Percentiles rank a stretch among this genome's conserved stretches.
Evolutionary conservation across 2,888 invertebrate species (phyloP).

Genomic region (Drosophila kambysellisi): DNA sequence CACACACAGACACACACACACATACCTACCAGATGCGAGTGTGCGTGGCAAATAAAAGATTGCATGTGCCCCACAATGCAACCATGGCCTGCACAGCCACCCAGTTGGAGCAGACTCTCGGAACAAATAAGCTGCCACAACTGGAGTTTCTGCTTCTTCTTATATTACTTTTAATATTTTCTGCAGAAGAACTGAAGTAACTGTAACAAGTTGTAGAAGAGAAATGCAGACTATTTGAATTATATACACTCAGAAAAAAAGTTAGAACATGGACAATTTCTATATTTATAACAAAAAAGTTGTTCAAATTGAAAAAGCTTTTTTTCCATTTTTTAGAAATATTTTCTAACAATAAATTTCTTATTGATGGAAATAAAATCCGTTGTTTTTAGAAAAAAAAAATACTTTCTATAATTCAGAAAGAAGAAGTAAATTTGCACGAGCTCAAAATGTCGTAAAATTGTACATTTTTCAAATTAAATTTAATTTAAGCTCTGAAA

Average conservation of each 20-base stretch:
- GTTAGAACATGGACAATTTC: too few relatives aligned
- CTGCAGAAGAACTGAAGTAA: background rate
- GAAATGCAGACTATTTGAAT: background rate
- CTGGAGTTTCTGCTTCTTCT: background rate
- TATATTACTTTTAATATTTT: background rate
- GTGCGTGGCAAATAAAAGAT: constrained; percentile 70
- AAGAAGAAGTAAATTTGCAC: background rate
- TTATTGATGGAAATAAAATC: fast-evolving
- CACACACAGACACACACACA: background rate
- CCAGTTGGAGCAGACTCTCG: constrained; percentile 33
- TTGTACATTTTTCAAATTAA: too few relatives aligned
- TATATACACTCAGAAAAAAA: background rate
- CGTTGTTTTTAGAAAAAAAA: background rate
- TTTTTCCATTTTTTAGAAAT: too few relatives aligned
- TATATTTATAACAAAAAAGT: too few relatives aligned
- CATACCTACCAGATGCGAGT: constrained; percentile 26
- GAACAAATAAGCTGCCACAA: background rate
- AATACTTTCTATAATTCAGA: background rate
- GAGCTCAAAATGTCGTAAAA: too few relatives aligned
- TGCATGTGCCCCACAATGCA: constrained; percentile 78
- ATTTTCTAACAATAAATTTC: background rate
- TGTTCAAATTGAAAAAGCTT: too few relatives aligned
- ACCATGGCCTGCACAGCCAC: constrained; percentile 41
- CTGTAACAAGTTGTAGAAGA: background rate
- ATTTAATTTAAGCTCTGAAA: background rate